Evolutionary conservation across 2,797 vertebrate species (phyloP), one percentile per base, ranked within the genome.

Genomic region (Trachops cirrhosus): DNA sequence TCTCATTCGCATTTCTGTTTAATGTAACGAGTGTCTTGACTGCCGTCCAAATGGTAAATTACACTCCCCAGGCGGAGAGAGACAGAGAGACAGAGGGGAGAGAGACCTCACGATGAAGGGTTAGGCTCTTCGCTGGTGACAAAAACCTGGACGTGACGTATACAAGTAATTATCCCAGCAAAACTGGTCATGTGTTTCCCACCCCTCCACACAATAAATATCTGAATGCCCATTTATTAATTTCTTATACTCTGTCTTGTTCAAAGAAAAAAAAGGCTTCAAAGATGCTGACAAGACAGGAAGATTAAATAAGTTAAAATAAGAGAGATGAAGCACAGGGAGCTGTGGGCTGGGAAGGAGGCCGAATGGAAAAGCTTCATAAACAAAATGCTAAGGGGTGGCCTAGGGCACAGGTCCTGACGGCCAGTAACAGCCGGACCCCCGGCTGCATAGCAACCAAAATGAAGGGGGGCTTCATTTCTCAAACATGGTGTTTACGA

Each of bases 241-340:
- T 62, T 87, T 52, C 54, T 79, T 24, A 68, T 34, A 21, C 16
- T 0, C 15, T 24, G 24, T 37, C 57, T 34, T 46, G 26, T 37
- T 82, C 82, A 74, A 37, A 26, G 29, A 59, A 52, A 57, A 50
- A 52, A 26, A 46, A 85, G 48, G 48, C 59, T 12, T 29, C 24
- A 70, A 32, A 77, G 77, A 70, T 87, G 92, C 83, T 93, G 88
- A 96, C 50, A 22, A 82, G 59, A 74, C 18, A 9, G 57, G 29
- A 83, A 54, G 77, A 62, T 52, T 15, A 87, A 91, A 46, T 70
- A 32, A 83, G 41, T 50, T 34, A 91, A 70, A 59, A 26, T 37
- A 87, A 77, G 87, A 62, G 62, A 52, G n/a, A 77, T n/a, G 41
- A 68, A 52, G 48, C 75, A 11, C 14, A 41, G 62, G 75, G 34